Conservation (phyloP, 2,113 vertebrate genomes). For the Melanostigma gelatinosum region DNA sequence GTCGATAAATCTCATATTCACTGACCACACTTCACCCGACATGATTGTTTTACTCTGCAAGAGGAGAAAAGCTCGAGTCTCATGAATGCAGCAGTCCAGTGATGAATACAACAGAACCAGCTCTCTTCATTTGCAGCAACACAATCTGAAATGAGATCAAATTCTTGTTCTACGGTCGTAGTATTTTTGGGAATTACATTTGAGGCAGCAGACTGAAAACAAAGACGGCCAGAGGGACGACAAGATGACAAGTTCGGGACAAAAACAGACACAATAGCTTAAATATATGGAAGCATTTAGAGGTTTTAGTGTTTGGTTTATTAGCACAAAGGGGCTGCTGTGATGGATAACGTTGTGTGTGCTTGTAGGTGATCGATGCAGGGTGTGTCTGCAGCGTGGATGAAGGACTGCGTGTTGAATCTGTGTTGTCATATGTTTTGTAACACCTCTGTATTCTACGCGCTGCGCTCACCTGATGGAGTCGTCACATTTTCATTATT, state of each 20-base stretch:
- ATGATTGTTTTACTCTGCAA: background rate
- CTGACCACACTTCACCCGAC: background rate
- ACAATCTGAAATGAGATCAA: slow-evolving; percentile 20
- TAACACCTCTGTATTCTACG: slow-evolving; percentile 4
- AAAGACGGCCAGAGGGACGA: background rate
- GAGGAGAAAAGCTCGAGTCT: background rate
- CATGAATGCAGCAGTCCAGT: background rate
- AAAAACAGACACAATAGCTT: background rate
- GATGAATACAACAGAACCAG: slow-evolving; percentile 6
- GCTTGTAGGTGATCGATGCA: background rate
- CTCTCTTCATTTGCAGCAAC: slow-evolving; percentile 12
- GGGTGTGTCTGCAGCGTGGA: background rate
- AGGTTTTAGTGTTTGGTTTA: background rate
- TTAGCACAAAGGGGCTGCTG: background rate
- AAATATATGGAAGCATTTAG: background rate
- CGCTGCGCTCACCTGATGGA: background rate
- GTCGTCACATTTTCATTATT: slow-evolving; percentile 5
- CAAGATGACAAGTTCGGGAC: background rate
- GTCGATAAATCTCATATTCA: background rate
- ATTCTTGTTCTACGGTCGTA: background rate
- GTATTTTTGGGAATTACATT: slow-evolving; percentile 27
- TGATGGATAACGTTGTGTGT: background rate
- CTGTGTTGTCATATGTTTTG: background rate
- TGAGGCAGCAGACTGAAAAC: background rate
- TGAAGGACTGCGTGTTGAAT: background rate